phyloP scores from a whole-genome alignment of 2,113 vertebrate species.

The Ariopsis seemanni region DNA sequence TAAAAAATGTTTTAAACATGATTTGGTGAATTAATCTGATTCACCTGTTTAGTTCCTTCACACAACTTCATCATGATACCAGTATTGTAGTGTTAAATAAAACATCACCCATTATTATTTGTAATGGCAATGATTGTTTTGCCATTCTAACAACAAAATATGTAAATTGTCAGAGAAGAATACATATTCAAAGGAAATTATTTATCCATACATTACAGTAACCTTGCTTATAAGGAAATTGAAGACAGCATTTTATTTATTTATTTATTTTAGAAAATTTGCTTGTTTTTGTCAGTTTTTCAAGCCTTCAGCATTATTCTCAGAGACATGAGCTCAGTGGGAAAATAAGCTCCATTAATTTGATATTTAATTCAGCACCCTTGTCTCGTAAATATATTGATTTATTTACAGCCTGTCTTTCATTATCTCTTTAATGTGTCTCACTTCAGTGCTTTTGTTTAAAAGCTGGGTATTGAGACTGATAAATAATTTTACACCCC shows the following conservation, averaged over 20 bases:
- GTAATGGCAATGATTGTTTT: neutral
- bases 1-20: neutral
- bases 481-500: conserved; percentile 10
- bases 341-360: neutral
- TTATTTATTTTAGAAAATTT: neutral
- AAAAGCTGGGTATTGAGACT: neutral
- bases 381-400: conserved; percentile 30
- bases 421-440: conserved; percentile 28
- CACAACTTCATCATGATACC: neutral
- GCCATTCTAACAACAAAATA: neutral
- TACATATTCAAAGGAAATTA: neutral
- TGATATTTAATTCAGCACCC: conserved; percentile 32
- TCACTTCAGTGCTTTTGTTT: conserved; percentile 21
- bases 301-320: neutral
- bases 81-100: neutral
- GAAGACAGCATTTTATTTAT: neutral
- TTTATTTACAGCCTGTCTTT: conserved; percentile 28
- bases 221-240: neutral
- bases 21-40: neutral
- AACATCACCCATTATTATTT: neutral
- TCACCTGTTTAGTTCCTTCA: neutral
- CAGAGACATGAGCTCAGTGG: neutral
- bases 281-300: neutral
- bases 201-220: neutral
- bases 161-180: neutral